phyloP scores from a whole-genome alignment of 37 sponge, comb jelly and placozoan species.

The Mnemiopsis leidyi region DNA sequence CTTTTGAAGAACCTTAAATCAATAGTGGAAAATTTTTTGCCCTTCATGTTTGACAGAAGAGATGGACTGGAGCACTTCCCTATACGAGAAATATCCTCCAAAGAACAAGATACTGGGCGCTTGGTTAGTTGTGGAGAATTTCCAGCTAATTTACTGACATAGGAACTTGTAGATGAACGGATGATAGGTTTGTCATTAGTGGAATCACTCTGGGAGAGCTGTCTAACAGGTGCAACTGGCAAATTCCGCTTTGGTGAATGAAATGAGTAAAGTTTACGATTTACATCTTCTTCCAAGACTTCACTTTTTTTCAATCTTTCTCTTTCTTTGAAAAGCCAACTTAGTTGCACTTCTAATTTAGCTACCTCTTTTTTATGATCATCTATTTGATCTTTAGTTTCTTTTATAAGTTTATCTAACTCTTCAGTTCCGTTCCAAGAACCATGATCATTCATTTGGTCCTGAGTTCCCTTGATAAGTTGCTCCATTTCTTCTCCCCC shows the following conservation, averaged over 20 bases:
- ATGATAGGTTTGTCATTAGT: not conserved
- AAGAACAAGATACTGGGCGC: not conserved
- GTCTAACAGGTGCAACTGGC: conserved; percentile 33
- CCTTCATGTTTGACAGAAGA: not conserved
- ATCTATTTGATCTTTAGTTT: not conserved
- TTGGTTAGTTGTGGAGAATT: not conserved
- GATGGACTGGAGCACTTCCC: not conserved
- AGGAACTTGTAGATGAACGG: not conserved
- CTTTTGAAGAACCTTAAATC: not conserved
- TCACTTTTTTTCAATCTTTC: not conserved
- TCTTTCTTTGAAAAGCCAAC: conserved; percentile 3
- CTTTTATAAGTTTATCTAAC: not conserved
- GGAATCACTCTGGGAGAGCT: not conserved
- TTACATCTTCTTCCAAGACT: not conserved
- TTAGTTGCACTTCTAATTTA: not conserved
- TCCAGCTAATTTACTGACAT: conserved; percentile 7
- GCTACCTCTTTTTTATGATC: not conserved
- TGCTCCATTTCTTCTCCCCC: too few relatives aligned
- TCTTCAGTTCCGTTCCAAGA: not conserved
- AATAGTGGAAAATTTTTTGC: not conserved
- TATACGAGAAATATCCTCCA: not conserved
- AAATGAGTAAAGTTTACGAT: not conserved
- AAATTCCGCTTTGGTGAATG: not conserved
- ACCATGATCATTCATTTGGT: too few relatives aligned
- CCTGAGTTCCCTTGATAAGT: too few relatives aligned